Evolutionary conservation across 1,140 invertebrate genomes (phyloP).

Genomic region (Panulirus ornatus): DNA sequence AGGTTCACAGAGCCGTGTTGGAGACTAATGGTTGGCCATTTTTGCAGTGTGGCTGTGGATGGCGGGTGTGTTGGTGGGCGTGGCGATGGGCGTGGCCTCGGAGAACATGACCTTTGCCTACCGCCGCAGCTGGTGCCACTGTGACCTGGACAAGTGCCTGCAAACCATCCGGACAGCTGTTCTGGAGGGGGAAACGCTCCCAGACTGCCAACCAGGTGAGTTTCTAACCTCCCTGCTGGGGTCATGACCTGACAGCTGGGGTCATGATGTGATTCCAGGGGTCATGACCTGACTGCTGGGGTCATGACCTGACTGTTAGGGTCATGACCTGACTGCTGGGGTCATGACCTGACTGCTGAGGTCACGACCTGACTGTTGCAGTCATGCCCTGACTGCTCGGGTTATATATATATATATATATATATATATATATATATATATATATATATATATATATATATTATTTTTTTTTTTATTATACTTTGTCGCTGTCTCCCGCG

Average conservation of each 20-base stretch:
- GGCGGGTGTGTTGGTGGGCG: background rate
- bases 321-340: no score
- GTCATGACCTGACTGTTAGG: no score
- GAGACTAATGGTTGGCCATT: background rate
- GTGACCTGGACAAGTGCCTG: conserved; percentile 47
- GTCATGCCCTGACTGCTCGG: no score
- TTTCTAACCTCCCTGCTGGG: background rate
- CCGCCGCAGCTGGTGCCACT: conserved; percentile 37
- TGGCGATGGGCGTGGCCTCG: background rate
- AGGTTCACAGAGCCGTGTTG: background rate
- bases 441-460: conserved; percentile 38
- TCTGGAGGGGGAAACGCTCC: background rate
- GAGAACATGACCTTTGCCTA: background rate
- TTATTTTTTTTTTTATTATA: no score
- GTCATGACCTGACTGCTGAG: no score
- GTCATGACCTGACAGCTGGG: background rate
- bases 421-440: conserved; percentile 38
- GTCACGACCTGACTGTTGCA: no score
- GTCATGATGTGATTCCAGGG: background rate
- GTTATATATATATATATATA: conserved; percentile 37
- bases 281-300: background rate
- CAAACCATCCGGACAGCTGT: background rate
- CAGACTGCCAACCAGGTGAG: conserved; percentile 13
- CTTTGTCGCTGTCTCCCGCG: no score
- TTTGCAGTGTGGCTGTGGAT: conserved; percentile 24